Percentiles rank a stretch among this genome's conserved stretches.
Evolutionary conservation across 2,888 invertebrate species (phyloP).

Genomic region (Blastobasis adustella): DNA sequence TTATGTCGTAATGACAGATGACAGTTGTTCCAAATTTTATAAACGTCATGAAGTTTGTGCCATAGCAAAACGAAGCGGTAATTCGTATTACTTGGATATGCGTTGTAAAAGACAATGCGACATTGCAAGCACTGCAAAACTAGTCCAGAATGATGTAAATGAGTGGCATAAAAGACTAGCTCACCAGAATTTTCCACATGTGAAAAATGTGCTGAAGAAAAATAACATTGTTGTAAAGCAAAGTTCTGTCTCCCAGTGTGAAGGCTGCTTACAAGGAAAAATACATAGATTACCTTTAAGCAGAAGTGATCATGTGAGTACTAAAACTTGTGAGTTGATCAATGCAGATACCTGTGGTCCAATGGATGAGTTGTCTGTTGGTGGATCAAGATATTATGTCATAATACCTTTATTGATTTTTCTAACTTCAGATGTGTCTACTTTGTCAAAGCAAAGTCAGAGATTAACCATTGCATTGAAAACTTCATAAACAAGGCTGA

Average conservation of each 20-base stretch:
- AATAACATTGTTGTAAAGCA: slow-evolving; percentile 8
- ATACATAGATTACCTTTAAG: slow-evolving; percentile 11
- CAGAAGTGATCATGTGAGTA: slow-evolving; percentile 1
- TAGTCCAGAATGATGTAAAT: not conserved
- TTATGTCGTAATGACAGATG: slow-evolving; percentile 4
- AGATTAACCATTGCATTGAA: slow-evolving; percentile 5
- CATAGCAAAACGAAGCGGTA: slow-evolving; percentile 1
- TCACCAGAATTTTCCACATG: slow-evolving; percentile 9
- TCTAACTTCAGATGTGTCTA: slow-evolving; percentile 11
- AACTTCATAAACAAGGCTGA: slow-evolving; percentile 12
- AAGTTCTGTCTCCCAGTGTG: not conserved
- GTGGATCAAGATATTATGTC: slow-evolving; percentile 12
- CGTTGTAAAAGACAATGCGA: not conserved
- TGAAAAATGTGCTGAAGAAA: slow-evolving; percentile 6
- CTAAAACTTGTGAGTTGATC: slow-evolving; percentile 10
- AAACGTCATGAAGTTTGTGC: not conserved
- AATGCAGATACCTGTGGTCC: slow-evolving; percentile 11
- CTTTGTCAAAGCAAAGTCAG: slow-evolving; percentile 11
- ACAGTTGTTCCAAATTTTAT: slow-evolving; percentile 3
- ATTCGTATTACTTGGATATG: slow-evolving; percentile 3
- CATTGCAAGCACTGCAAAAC: not conserved
- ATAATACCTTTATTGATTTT: slow-evolving; percentile 13
- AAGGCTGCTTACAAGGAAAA: slow-evolving; percentile 14
- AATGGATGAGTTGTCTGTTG: slow-evolving; percentile 9
- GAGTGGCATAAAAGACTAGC: slow-evolving; percentile 14